Evolutionary conservation across 2,888 invertebrate species (phyloP), one percentile per base, ranked within the genome.

Genomic region (Thymelicus lineola): DNA sequence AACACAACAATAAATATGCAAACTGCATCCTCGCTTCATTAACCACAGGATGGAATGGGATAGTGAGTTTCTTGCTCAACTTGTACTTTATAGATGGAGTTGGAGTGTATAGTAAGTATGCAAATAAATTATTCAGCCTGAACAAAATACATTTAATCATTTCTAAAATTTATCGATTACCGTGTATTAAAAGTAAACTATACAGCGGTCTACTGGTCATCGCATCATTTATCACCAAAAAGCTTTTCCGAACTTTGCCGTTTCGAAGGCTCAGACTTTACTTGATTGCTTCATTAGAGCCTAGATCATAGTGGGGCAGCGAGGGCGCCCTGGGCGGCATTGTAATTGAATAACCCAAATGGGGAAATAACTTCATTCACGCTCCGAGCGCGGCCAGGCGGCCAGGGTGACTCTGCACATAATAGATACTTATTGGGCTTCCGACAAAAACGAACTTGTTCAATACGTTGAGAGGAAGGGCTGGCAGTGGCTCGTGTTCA

Each of bases 1-100:
- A 61, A 61, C 45, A 46, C 12, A 46, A n/a, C 60, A 46, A 46
- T 61, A 61, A 61, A 46, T 61, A 61, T 61, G 60, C 60, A 46
- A 61, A 61, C 60, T 61, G 60, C 58, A 59, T 59, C 58, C 17
- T 58, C 6, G 17, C 28, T 46, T 61, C 45, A 15, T 61, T 61
- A 61, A 28, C 28, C n/a, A 6, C 28, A 9, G 46, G 20, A 6
- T 42, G 17, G 6, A 15, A 59, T 60, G 59, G 45, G 59, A 60
- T 45, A 60, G 42, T 20, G 42, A 50, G 42, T 45, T 12, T 10
- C 59, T 60, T 7, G 58, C 58, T 15, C 36, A 58, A 15, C 7
- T 58, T 36, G 42, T 10, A 10, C 9, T 10, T 42, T 42, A 10
- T 10, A 42, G 42, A 42, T 42, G 10, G 42, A 42, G 42, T 42